Conservation (phyloP, 2,797 vertebrate genomes). For the Gymnothorax javanicus region DNA sequence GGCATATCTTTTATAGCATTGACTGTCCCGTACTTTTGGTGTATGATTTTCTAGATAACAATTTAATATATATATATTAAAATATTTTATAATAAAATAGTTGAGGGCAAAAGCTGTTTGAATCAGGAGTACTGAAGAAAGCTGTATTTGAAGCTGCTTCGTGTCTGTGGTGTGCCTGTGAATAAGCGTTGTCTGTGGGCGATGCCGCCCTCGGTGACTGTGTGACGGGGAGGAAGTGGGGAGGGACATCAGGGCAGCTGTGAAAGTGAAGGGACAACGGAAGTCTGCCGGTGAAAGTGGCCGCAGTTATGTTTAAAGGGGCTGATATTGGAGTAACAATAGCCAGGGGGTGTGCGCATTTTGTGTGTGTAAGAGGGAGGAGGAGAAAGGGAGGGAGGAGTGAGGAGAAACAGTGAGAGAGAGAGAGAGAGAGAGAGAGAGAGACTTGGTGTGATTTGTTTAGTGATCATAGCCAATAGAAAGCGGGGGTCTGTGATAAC, state of each 20-base stretch:
- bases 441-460: constrained; percentile 67
- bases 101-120: background rate
- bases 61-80: too few relatives aligned
- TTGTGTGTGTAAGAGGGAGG: background rate
- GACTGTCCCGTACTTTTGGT: too few relatives aligned
- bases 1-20: too few relatives aligned
- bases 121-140: constrained; percentile 6
- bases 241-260: background rate
- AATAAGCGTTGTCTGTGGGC: constrained; percentile 12
- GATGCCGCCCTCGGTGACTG: background rate
- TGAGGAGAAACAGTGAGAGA: constrained; percentile 8
- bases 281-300: constrained; percentile 22
- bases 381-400: background rate
- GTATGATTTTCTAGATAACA: too few relatives aligned
- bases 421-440: constrained; percentile 41
- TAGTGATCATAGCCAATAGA: constrained; percentile 76
- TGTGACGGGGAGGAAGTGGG: background rate
- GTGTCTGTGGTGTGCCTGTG: background rate
- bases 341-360: background rate
- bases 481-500: constrained; percentile 65
- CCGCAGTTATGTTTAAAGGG: constrained; percentile 9
- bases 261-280: constrained; percentile 29
- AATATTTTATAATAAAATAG: background rate
- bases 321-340: constrained; percentile 31
- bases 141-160: background rate